Base-by-base conservation (phyloP, 2,113 vertebrate genomes). In the Taurulus bubalis region DNA sequence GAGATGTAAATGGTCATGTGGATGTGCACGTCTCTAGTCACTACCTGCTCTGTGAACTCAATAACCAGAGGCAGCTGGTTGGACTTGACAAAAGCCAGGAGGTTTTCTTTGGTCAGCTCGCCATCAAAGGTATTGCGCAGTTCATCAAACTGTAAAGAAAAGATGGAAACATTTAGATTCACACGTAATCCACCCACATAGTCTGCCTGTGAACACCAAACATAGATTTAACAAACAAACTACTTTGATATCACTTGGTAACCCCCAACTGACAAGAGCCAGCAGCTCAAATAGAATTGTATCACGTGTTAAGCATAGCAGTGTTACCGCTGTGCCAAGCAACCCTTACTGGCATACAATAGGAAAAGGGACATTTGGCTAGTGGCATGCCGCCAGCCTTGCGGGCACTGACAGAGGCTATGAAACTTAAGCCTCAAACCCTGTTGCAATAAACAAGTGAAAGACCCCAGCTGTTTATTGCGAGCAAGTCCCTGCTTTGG, bases 21-120 rank as follows among this genome's bases (percentile, higher is more conserved):
- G 40, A 58, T 38, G 2, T 20, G 18, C 32, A 58, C 38, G 16
- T 16, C 8, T 14, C 5, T 26, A 8, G 32, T 16, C 10, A 6
- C 74, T 91, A 99, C 98, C 98, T 99, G 98, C 81, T 99, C 98
- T 0, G 98, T 99, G 92, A 99, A 99, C 94, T 99, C 98, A 0
- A 99, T 99, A 91, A 99, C 98, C 86, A 99, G 94, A 24, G 98
- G 98, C 75, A 99, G 92, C 73, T 98, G 96, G 92, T 99, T 99
- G 82, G 96, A 87, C 91, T 96, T 99, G 93, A 99, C 93, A 86
- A 99, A 99, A 80, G 92, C 93, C 88, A 97, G 74, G 26, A 99
- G 89, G 1, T 94, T 95, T 9, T 98, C 97, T 87, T 97, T 98
- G 63, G 91, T 97, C 80, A 97, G 8, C 49, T 99, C 97, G 8